phyloP scores from a whole-genome alignment of 53 echinoderm and acorn worm genomes.

The Holothuria scabra region DNA sequence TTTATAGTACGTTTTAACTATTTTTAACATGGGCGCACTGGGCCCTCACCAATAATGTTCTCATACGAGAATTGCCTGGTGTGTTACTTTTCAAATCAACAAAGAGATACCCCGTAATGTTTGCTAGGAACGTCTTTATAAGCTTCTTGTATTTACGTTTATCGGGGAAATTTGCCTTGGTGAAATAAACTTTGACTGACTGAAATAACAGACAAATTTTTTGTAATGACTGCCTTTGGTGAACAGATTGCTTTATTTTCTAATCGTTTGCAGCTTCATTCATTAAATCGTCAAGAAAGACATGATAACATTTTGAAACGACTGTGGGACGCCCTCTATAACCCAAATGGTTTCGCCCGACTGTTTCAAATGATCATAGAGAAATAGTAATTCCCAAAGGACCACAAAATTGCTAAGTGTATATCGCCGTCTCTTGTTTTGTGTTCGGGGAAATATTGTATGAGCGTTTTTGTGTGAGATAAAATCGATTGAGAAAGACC shows the following conservation, averaged over 20 bases:
- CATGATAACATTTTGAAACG: conserved; percentile 56
- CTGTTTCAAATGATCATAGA: conserved; percentile 58
- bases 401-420: conserved; percentile 75
- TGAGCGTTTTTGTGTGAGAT: conserved; percentile 30
- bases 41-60: conserved; percentile 63
- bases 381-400: conserved; percentile 73
- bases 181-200: conserved; percentile 78
- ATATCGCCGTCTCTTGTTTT: too few species aligned
- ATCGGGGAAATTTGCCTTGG: conserved; percentile 67
- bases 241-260: conserved; percentile 65
- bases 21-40: conserved; percentile 53
- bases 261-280: conserved; percentile 60
- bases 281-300: conserved; percentile 80
- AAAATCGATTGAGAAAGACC: conserved; percentile 37
- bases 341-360: conserved; percentile 46
- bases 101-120: too few species aligned
- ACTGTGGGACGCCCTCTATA: too few species aligned
- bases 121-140: conserved; percentile 59
- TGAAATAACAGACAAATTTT: conserved; percentile 76
- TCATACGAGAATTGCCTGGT: conserved; percentile 52
- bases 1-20: background rate
- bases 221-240: conserved; percentile 81
- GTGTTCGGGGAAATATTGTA: conserved; percentile 45
- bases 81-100: conserved; percentile 77
- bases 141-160: conserved; percentile 71